Base-by-base conservation (phyloP, 92 coral and sea anemone genomes). In the Micromussa lordhowensis region DNA sequence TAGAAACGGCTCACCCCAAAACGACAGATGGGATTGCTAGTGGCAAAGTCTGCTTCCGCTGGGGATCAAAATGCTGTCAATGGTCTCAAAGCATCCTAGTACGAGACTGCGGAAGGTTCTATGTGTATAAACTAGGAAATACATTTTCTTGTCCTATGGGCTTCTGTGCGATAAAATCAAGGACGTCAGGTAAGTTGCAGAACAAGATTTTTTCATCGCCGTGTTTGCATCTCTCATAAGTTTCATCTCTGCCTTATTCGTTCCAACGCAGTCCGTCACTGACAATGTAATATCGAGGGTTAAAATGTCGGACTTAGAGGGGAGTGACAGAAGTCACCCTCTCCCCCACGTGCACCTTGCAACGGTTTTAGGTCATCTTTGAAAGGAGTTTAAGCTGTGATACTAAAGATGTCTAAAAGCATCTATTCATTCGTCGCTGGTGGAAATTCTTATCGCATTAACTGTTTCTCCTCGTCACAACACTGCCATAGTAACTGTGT, bases 81-180 rank as follows among this genome's bases (percentile, higher is more conserved):
- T 82, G 87, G 91, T 22, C 49, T 34, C 74, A 73, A 64, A 13
- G n/a, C 13, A 75, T 88, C 14, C 28, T 75, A 5, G 75, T 88
- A 17, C 75, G 87, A 71, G 63, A 88, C 48, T 88, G 91, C 26
- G 82, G 87, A 13, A 61, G 87, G 40, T 88, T 88, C 78, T 81
- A 36, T 63, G 87, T 88, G 26, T 88, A 88, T 78, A 75, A 88
- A n/a, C 75, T 88, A 4, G 48, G 19, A 19, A 54, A 34, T 7
- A 75, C 91, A 51, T 0, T 24, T 10, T 26, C 68, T 49, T 88
- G 91, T 22, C 80, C 81, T n/a, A 55, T 88, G 87, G 75, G 87
- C 58, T 88, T 58, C 71, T 88, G 91, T 75, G 91, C 78, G 29
- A 53, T 11, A 38, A 35, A 15, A 4, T 7, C 14, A 5, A n/a